Percentiles rank a stretch among this genome's conserved stretches.
Evolutionary conservation across 2,113 vertebrate genomes (phyloP).

Genomic region (Myrmecobius fasciatus): DNA sequence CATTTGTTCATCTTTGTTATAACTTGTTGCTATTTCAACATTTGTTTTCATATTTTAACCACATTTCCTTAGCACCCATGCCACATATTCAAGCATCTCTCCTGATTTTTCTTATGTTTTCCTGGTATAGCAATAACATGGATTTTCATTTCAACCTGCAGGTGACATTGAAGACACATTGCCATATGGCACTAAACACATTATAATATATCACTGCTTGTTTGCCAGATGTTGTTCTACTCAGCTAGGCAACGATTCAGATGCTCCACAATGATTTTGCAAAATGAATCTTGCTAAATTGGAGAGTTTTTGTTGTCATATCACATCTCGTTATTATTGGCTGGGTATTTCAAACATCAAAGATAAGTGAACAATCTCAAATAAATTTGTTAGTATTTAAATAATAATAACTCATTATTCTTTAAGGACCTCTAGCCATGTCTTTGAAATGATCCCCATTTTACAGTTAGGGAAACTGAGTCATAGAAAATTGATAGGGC

Average conservation of each 20-base stretch:
- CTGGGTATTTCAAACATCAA: conserved; percentile 63
- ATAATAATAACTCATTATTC: background rate
- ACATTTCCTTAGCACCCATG: conserved; percentile 11
- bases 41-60: conserved; percentile 70
- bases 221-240: conserved; percentile 86
- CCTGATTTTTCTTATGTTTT: background rate
- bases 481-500: background rate
- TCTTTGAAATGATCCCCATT: background rate
- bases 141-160: conserved; percentile 79
- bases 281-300: conserved; percentile 81
- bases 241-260: conserved; percentile 76
- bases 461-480: background rate
- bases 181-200: conserved; percentile 84
- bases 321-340: conserved; percentile 70
- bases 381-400: conserved; percentile 49
- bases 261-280: conserved; percentile 78
- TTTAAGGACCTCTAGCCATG: background rate
- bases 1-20: conserved; percentile 49
- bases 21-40: conserved; percentile 62
- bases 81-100: background rate
- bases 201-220: conserved; percentile 83
- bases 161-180: conserved; percentile 83
- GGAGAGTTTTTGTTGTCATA: conserved; percentile 67
- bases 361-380: conserved; percentile 53
- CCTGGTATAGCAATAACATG: conserved; percentile 61